phyloP scores from a whole-genome alignment of 1,140 invertebrate species.

The Drosophila suzukii region DNA sequence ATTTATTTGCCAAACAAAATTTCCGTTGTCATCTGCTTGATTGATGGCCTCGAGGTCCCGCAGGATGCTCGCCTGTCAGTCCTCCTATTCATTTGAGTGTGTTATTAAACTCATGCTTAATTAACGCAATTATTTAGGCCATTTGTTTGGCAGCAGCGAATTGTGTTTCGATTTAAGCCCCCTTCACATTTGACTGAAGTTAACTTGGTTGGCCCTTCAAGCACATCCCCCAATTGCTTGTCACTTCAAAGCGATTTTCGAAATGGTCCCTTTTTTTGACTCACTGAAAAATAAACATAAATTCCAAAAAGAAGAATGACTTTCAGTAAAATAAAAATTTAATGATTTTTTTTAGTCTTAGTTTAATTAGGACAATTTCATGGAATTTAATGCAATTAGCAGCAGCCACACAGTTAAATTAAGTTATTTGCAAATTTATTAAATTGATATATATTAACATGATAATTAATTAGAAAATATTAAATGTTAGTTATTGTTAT shows the following conservation, averaged over 20 bases:
- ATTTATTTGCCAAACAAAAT: conserved; percentile 65
- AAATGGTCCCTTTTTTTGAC: conserved; percentile 18
- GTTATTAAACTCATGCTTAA: conserved; percentile 62
- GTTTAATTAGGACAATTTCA: neutral
- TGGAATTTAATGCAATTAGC: too few relatives aligned
- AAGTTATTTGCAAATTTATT: neutral
- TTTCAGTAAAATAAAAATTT: neutral
- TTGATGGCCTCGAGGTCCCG: conserved; percentile 59
- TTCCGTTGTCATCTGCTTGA: conserved; percentile 59
- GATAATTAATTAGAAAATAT: neutral
- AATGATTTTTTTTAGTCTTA: neutral
- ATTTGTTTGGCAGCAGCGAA: conserved; percentile 51
- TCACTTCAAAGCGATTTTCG: conserved; percentile 65
- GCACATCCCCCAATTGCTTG: conserved; percentile 22
- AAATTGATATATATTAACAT: neutral
- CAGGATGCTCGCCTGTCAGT: conserved; percentile 13
- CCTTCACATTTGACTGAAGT: neutral
- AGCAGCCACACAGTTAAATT: neutral
- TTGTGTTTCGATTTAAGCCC: conserved; percentile 30
- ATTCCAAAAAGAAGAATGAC: neutral
- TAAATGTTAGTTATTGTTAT: neutral
- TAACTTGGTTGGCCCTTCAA: neutral
- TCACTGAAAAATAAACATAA: conserved; percentile 4
- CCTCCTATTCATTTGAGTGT: conserved; percentile 59
- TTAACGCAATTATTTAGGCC: conserved; percentile 73